These are phyloP conservation scores for Embidobia sp. DNA, from an alignment of 2,888 invertebrate species.

Conservation along the genomic window DNA sequence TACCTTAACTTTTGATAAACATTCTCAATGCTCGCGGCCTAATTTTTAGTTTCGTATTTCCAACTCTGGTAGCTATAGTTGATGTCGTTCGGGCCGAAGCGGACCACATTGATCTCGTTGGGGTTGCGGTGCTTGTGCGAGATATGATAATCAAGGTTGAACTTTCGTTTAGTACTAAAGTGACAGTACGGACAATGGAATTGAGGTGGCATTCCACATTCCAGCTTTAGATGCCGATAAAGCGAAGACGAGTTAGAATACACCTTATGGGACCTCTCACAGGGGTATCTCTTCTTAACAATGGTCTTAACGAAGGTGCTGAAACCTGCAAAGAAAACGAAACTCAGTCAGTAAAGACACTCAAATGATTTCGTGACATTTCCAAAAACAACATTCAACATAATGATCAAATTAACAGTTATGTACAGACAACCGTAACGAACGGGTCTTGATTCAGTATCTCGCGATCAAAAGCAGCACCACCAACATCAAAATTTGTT, in stretches of 20 bases:
- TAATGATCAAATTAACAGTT: slow-evolving; percentile 17
- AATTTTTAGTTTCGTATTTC: slow-evolving; percentile 57
- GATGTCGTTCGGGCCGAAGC: too few relatives aligned
- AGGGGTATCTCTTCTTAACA: slow-evolving; percentile 71
- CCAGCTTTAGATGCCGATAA: slow-evolving; percentile 78
- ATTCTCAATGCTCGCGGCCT: too few relatives aligned
- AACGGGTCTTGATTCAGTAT: neutral
- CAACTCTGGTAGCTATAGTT: slow-evolving; percentile 50
- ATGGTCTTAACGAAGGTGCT: slow-evolving; percentile 35
- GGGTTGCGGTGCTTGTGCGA: slow-evolving; percentile 69
- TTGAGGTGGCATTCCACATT: slow-evolving; percentile 80
- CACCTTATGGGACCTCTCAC: slow-evolving; percentile 83
- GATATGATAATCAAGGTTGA: slow-evolving; percentile 77
- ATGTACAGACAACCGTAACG: slow-evolving; percentile 28
- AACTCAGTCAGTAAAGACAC: slow-evolving; percentile 33
- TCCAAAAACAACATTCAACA: slow-evolving; percentile 55
- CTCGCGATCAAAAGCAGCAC: neutral
- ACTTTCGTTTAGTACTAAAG: slow-evolving; percentile 78
- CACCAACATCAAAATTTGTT: neutral
- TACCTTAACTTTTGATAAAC: too few relatives aligned
- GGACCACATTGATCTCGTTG: slow-evolving; percentile 52
- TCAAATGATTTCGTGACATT: slow-evolving; percentile 6
- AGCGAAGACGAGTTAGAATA: slow-evolving; percentile 84
- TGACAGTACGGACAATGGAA: slow-evolving; percentile 79
- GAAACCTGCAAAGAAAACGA: slow-evolving; percentile 57